Base-by-base conservation (phyloP, 2,888 invertebrate genomes). In the Trichogramma dendrolimi region DNA sequence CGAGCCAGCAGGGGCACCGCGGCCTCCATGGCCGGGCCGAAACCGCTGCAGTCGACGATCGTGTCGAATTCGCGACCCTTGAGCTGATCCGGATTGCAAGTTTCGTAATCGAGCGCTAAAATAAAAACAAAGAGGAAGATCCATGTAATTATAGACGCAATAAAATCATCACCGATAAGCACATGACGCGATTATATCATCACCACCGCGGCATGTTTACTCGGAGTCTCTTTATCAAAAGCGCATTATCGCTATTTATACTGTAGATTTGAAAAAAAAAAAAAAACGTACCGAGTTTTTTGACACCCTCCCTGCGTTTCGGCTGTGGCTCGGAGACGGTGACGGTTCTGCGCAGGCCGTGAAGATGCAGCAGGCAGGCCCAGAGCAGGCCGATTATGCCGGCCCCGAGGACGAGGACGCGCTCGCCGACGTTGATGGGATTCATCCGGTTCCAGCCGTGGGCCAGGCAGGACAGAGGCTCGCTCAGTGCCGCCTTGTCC, bases 41-140 rank as follows among this genome's bases (percentile, higher is more conserved):
- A 86, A 73, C 89, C 89, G 72, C 88, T 89, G 71, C 89, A 89
- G 67, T 90, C 89, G n/a, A 90, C 81, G 7, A 86, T 84, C 49
- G 89, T 79, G 69, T 89, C 87, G 68, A 85, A 88, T 1, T 81
- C 76, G 11, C 83, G 81, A 1, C 80, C 77, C 4, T 80, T 82
- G 62, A 88, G 71, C 4, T 84, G 80, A 4, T 82, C 80, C 0
- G 88, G 88, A 4, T 81, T 81, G 0, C 84, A 71, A 0, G 84
- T 75, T 8, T 83, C 77, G 74, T 79, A 88, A n/a, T 85, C 86
- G 43, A 86, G 83, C 38, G 84, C 88, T 87, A 75, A 44, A 78
- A 81, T 47, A 59, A 53, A n/a, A 27, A 27, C 2, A 27, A 27
- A 27, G 3, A 27, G 0, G 2, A 27, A 27, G 27, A 40, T 40